These are phyloP conservation scores for Xenopus tropicalis DNA, from an alignment of 2,113 vertebrate genomes.

Conservation along the genomic window DNA sequence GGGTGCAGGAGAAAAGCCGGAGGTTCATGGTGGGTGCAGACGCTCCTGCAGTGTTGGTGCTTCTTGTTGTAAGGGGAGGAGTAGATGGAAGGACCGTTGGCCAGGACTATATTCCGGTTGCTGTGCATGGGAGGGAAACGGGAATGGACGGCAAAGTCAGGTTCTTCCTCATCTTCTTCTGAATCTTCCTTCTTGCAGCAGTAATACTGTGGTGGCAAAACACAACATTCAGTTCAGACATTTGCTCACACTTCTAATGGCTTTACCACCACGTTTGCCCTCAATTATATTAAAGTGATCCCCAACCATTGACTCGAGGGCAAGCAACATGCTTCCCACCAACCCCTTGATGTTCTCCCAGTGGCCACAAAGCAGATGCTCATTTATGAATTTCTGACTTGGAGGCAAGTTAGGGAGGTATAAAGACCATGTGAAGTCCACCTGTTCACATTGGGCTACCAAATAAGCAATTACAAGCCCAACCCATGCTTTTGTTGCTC, in stretches of 20 bases:
- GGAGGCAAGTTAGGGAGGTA: no score
- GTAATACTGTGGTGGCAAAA: constrained; percentile 76
- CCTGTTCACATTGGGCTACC: no score
- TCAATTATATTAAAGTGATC: no score
- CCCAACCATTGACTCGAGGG: no score
- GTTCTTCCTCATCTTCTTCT: constrained; percentile 96
- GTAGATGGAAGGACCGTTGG: constrained; percentile 83
- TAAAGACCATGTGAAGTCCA: no score
- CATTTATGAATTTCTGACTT: no score
- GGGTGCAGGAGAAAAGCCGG: constrained; percentile 84
- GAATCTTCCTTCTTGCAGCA: constrained; percentile 93
- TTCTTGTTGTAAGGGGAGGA: constrained; percentile 75
- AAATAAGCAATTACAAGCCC: no score
- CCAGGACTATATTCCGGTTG: constrained; percentile 84
- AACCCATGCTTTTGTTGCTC: no score
- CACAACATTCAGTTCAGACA: background rate
- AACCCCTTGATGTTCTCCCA: no score
- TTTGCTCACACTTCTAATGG: background rate
- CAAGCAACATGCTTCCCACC: no score
- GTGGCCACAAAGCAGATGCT: no score
- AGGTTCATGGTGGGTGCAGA: constrained; percentile 80
- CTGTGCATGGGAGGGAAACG: constrained; percentile 85
- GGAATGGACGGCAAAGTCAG: constrained; percentile 87
- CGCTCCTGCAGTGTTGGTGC: constrained; percentile 68
- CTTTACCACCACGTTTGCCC: no score